Conservation (phyloP, 1,140 invertebrate species). For the honey bee (Apis mellifera) region Amel_HAv3.1 CM009943.2:8242501-8243000, state of each 20-base stretch:
- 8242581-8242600: too few relatives aligned
- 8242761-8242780: neutral
- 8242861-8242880: slow-evolving; percentile 33
- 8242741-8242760: neutral
- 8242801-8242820: neutral
- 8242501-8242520: neutral
- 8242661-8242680: too few relatives aligned
- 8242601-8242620: too few relatives aligned
- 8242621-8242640: too few relatives aligned
- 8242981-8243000: slow-evolving; percentile 49
- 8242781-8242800: neutral
- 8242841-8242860: neutral
- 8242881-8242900: slow-evolving; percentile 44
- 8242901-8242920: slow-evolving; percentile 63
- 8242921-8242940: slow-evolving; percentile 56
- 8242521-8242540: neutral
- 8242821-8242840: neutral
- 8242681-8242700: neutral
- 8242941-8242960: slow-evolving; percentile 54
- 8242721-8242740: too few relatives aligned
- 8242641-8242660: too few relatives aligned
- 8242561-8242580: too few relatives aligned
- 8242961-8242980: neutral
- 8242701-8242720: too few relatives aligned
- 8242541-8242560: too few relatives aligned